These are phyloP conservation scores for Orthonevra nobilis DNA, from an alignment of 2,888 invertebrate genomes.

Conservation along the genomic window DNA sequence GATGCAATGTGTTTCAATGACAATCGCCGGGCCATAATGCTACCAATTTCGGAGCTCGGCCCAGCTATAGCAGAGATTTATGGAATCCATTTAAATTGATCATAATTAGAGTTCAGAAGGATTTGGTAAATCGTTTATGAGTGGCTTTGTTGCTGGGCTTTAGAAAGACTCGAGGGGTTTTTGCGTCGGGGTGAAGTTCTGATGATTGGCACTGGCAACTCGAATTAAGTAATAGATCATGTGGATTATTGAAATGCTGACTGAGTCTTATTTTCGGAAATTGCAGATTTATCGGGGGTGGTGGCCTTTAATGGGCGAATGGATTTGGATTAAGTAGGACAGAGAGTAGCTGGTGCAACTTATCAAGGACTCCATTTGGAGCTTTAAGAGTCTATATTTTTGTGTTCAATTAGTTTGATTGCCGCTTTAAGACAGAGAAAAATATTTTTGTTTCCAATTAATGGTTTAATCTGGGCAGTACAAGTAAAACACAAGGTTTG, in stretches of 20 bases:
- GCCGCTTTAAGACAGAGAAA: too few species aligned
- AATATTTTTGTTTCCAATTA: too few species aligned
- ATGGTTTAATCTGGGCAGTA: too few species aligned
- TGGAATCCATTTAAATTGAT: constrained; percentile 78
- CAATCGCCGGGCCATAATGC: constrained; percentile 68
- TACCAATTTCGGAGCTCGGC: constrained; percentile 66
- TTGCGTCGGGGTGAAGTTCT: constrained; percentile 6
- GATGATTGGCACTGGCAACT: constrained; percentile 47
- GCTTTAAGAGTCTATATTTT: too few species aligned
- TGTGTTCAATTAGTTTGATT: too few species aligned
- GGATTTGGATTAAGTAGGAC: constrained; percentile 9
- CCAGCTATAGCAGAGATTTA: constrained; percentile 75
- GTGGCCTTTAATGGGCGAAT: constrained; percentile 45
- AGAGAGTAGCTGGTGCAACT: constrained; percentile 1
- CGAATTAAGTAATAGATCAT: constrained; percentile 67
- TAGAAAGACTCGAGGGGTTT: constrained; percentile 12
- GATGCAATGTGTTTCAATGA: constrained; percentile 67
- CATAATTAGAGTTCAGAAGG: constrained; percentile 80
- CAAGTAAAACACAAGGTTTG: too few species aligned
- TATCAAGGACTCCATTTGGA: too few species aligned
- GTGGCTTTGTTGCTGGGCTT: constrained; percentile 7
- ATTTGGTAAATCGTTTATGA: constrained; percentile 77
- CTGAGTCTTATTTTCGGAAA: constrained; percentile 55
- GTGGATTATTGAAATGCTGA: constrained; percentile 50
- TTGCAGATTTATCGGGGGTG: constrained; percentile 64